phyloP scores from a whole-genome alignment of 2,888 invertebrate genomes.

The Ametastegia equiseti region DNA sequence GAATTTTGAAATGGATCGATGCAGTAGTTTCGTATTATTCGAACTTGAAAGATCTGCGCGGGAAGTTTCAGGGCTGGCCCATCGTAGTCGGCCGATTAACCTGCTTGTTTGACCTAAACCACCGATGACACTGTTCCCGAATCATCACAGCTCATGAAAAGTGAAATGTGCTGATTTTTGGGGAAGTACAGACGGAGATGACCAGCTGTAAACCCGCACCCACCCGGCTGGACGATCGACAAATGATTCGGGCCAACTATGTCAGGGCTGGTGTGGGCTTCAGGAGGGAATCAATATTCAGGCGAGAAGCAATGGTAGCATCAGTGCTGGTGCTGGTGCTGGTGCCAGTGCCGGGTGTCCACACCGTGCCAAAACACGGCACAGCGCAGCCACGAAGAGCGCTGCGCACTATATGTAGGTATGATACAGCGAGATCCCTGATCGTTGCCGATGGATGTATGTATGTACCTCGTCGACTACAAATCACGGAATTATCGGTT shows the following conservation, averaged over 20 bases:
- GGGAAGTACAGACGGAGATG: too few relatives aligned
- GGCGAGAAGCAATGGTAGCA: background rate
- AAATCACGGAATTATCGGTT: slow-evolving; percentile 63
- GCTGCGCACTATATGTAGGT: background rate
- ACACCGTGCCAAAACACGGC: background rate
- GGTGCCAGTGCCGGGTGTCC: background rate
- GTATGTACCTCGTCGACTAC: slow-evolving; percentile 55
- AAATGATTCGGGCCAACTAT: background rate
- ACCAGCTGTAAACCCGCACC: background rate
- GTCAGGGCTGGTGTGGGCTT: background rate
- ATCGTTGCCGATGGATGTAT: background rate
- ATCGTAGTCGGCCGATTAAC: too few relatives aligned
- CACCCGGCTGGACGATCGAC: background rate
- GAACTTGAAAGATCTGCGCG: too few relatives aligned
- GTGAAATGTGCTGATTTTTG: too few relatives aligned
- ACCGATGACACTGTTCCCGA: too few relatives aligned
- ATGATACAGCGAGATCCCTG: background rate
- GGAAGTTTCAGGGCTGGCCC: too few relatives aligned
- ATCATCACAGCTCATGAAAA: too few relatives aligned
- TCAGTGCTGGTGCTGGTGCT: too few relatives aligned
- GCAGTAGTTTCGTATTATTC: too few relatives aligned
- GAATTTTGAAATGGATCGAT: too few relatives aligned
- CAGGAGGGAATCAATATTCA: slow-evolving; percentile 35
- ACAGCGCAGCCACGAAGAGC: too few relatives aligned
- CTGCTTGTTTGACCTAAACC: too few relatives aligned